phyloP scores from a whole-genome alignment of 2,797 vertebrate species.

The Thalassophryne amazonica region DNA sequence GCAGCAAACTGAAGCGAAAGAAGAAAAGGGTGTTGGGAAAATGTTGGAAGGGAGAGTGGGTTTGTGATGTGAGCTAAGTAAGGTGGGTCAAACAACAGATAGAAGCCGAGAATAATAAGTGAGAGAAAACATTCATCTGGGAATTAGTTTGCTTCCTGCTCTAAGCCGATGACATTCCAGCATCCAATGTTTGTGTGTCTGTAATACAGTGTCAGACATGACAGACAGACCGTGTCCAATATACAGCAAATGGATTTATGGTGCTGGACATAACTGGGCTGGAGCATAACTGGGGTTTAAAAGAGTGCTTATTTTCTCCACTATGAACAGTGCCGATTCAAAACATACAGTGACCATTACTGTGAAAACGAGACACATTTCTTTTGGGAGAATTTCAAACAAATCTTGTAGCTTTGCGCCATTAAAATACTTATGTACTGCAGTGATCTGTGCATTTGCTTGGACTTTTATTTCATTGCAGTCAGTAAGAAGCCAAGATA shows the following conservation, averaged over 20 bases:
- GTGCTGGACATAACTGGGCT: neutral
- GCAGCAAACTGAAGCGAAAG: constrained; percentile 27
- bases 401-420: too few relatives aligned
- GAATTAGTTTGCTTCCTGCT: constrained; percentile 35
- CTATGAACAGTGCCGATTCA: too few relatives aligned
- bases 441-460: too few relatives aligned
- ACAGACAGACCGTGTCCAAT: constrained; percentile 5
- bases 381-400: too few relatives aligned
- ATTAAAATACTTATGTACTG: too few relatives aligned
- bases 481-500: too few relatives aligned
- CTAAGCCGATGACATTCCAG: constrained; percentile 28
- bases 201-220: neutral
- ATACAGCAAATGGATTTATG: constrained; percentile 8
- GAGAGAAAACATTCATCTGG: constrained; percentile 19
- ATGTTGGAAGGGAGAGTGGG: constrained; percentile 1
- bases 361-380: too few relatives aligned
- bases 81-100: constrained; percentile 14
- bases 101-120: constrained; percentile 20
- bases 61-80: constrained; percentile 10
- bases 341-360: too few relatives aligned
- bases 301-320: neutral
- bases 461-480: too few relatives aligned
- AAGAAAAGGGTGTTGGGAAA: constrained; percentile 11
- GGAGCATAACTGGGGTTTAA: constrained; percentile 2
- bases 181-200: neutral